phyloP scores from a whole-genome alignment of 2,113 vertebrate genomes.

The Lepus europaeus region DNA sequence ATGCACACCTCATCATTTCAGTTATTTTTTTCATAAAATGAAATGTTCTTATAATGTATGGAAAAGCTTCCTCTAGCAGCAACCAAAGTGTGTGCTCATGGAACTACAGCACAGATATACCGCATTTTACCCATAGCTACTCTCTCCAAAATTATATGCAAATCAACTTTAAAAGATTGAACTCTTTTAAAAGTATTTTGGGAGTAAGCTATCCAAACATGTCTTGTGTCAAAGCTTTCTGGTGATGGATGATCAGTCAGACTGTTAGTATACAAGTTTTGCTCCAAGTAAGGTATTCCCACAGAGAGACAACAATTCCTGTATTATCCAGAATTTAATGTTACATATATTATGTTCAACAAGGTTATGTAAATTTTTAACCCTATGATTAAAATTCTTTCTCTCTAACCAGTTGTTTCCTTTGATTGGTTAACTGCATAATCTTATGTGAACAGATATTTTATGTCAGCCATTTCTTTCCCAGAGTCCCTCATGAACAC shows the following conservation, averaged over 20 bases:
- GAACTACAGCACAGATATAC: background rate
- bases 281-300: background rate
- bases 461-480: background rate
- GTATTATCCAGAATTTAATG: background rate
- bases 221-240: background rate
- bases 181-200: background rate
- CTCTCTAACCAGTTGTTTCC: conserved; percentile 7
- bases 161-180: conserved; percentile 46
- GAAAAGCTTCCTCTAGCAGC: conserved; percentile 45
- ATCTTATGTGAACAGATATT: background rate
- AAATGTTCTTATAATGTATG: conserved; percentile 31
- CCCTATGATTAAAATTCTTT: conserved; percentile 69
- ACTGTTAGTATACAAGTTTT: background rate
- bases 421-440: conserved; percentile 1
- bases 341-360: conserved; percentile 46
- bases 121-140: background rate
- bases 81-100: background rate
- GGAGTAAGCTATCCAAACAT: background rate
- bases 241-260: background rate
- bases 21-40: conserved; percentile 39
- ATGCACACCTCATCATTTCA: background rate
- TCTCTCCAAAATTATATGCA: conserved; percentile 54
- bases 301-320: background rate
- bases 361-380: conserved; percentile 21
- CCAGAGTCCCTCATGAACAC: background rate